phyloP scores from a whole-genome alignment of 2,888 invertebrate species.

The Hirtodrosophila duncani region DNA sequence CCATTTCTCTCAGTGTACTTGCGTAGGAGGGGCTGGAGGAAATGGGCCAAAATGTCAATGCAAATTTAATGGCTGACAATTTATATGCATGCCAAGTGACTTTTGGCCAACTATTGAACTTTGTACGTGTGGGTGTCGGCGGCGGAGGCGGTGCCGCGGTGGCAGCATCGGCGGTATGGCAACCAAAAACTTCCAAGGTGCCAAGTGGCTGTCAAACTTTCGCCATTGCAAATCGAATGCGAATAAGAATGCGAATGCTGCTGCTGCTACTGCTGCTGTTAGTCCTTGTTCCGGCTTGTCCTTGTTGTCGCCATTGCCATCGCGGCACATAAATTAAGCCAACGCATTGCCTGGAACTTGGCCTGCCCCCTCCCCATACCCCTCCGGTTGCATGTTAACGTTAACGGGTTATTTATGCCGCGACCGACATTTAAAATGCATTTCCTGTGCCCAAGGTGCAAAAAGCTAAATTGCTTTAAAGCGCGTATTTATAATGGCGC shows the following conservation, averaged over 20 bases:
- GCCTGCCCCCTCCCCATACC: not conserved
- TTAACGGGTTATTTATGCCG: slow-evolving; percentile 69
- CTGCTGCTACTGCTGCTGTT: slow-evolving; percentile 23
- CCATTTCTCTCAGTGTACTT: no score
- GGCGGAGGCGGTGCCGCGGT: slow-evolving; percentile 8
- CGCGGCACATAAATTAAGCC: slow-evolving; percentile 58
- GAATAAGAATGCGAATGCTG: slow-evolving; percentile 45
- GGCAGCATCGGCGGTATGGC: not conserved
- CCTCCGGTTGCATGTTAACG: slow-evolving; percentile 56
- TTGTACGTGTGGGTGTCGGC: slow-evolving; percentile 32
- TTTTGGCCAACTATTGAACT: slow-evolving; percentile 71
- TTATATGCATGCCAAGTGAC: slow-evolving; percentile 72
- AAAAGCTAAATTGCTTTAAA: slow-evolving; percentile 47
- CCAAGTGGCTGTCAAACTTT: slow-evolving; percentile 72
- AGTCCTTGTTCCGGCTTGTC: slow-evolving; percentile 2
- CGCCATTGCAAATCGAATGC: slow-evolving; percentile 64
- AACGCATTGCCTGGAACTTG: slow-evolving; percentile 51
- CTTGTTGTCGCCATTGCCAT: slow-evolving; percentile 36
- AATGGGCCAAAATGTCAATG: slow-evolving; percentile 68
- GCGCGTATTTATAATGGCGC: slow-evolving; percentile 57
- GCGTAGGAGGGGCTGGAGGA: slow-evolving; percentile 18
- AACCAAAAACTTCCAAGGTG: slow-evolving; percentile 63
- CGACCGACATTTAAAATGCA: slow-evolving; percentile 66
- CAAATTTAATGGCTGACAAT: slow-evolving; percentile 72
- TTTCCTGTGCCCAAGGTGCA: slow-evolving; percentile 44